A percentile compares a stretch with the other conserved stretches of the same genome.
Conservation (phyloP, 1,140 invertebrate genomes). For the Tenebrio molitor region DNA sequence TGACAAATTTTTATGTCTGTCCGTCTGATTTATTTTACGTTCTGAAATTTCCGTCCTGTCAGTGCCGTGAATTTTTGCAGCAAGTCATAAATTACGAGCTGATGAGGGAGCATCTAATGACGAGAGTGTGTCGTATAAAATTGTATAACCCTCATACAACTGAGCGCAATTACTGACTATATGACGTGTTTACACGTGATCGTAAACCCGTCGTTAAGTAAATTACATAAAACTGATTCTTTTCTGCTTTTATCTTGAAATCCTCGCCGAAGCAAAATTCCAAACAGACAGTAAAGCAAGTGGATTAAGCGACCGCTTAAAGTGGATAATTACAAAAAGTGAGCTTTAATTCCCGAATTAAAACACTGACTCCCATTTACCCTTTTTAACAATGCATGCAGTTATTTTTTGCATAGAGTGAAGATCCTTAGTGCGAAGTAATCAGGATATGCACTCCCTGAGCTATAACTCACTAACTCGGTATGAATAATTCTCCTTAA, state of each 20-base stretch:
- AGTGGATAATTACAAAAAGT: too few species aligned
- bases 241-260: too few species aligned
- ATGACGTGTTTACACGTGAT: neutral
- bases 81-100: too few species aligned
- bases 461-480: constrained; percentile 50
- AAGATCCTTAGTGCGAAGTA: constrained; percentile 41
- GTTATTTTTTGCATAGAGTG: constrained; percentile 20
- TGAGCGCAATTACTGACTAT: neutral
- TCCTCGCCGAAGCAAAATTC: too few species aligned
- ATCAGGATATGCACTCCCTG: constrained; percentile 51
- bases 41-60: too few species aligned
- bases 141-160: neutral
- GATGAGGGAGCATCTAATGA: too few species aligned
- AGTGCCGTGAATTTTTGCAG: too few species aligned
- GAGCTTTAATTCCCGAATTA: too few species aligned
- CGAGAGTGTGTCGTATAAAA: too few species aligned
- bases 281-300: too few species aligned
- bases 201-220: neutral
- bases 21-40: too few species aligned
- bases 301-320: neutral
- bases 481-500: constrained; percentile 58
- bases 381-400: constrained; percentile 20
- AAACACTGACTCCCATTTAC: constrained; percentile 20
- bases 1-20: too few species aligned
- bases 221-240: neutral